Conservation (phyloP, 37 sponge, comb jelly and placozoan genomes). For the Cladorhizidae sp. region DNA sequence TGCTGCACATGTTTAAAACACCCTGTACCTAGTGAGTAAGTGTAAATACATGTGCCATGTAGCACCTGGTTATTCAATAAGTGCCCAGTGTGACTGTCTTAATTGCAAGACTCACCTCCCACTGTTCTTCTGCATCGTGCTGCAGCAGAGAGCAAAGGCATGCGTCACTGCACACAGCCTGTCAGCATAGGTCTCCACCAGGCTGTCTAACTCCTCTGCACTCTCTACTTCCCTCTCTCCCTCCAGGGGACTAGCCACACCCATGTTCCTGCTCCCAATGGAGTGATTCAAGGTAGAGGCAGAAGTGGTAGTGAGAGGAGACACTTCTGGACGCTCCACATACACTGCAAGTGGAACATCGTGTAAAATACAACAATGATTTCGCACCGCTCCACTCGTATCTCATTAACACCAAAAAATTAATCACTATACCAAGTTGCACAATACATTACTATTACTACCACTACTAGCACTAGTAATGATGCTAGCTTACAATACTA, state of each 20-base stretch:
- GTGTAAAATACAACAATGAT: neutral
- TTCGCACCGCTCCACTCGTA: too few relatives aligned
- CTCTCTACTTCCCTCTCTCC: neutral
- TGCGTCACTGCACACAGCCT: slow-evolving; percentile 82
- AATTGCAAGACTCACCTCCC: slow-evolving; percentile 26
- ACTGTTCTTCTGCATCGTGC: slow-evolving; percentile 33
- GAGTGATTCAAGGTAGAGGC: too few relatives aligned
- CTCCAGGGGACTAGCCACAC: neutral
- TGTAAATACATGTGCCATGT: neutral
- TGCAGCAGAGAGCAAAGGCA: slow-evolving; percentile 79
- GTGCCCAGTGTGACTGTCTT: neutral
- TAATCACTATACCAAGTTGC: too few relatives aligned
- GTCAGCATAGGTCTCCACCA: slow-evolving; percentile 84
- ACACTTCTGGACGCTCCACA: neutral
- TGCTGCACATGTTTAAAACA: too few relatives aligned
- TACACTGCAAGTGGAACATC: neutral
- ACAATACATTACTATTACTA: too few relatives aligned
- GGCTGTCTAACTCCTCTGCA: slow-evolving; percentile 3
- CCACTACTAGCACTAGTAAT: too few relatives aligned
- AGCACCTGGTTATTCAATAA: neutral
- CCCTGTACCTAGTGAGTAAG: neutral
- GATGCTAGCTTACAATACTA: too few relatives aligned
- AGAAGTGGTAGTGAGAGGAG: slow-evolving; percentile 1
- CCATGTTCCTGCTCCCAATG: neutral
- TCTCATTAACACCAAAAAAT: too few relatives aligned